phyloP scores from a whole-genome alignment of 2,797 vertebrate species.

The Cirrhinus mrigala region DNA sequence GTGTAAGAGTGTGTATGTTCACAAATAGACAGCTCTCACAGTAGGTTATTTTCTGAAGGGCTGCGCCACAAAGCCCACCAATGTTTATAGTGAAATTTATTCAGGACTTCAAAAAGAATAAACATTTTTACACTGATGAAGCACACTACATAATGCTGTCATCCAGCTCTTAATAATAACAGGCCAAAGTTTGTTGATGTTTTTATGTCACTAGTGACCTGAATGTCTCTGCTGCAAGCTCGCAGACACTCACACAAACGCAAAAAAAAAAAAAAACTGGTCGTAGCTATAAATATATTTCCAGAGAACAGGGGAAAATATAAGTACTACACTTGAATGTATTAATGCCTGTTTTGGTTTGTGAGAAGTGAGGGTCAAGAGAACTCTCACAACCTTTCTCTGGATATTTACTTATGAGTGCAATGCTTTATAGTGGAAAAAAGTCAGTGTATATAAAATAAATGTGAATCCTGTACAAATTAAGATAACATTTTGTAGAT shows the following conservation, averaged over 20 bases:
- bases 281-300: slow-evolving; percentile 40
- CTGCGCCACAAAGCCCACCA: neutral
- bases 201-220: neutral
- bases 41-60: neutral
- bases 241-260: neutral
- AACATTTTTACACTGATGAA: neutral
- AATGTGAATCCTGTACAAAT: neutral
- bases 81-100: neutral
- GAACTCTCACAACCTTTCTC: slow-evolving; percentile 73
- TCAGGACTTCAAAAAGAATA: neutral
- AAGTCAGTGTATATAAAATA: neutral
- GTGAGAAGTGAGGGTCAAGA: slow-evolving; percentile 70
- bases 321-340: slow-evolving; percentile 54
- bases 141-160: neutral
- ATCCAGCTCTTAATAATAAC: neutral
- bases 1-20: neutral
- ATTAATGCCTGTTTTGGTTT: slow-evolving; percentile 69
- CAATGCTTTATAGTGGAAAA: slow-evolving; percentile 4
- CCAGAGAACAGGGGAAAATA: slow-evolving; percentile 63
- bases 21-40: neutral
- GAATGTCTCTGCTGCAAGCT: neutral
- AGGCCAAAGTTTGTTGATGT: slow-evolving; percentile 3
- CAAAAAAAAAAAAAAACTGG: slow-evolving; percentile 23
- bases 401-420: slow-evolving; percentile 33
- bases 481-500: neutral